Conservation (phyloP, 64 coral and sea anemone genomes). For the Porites australiensis region DNA sequence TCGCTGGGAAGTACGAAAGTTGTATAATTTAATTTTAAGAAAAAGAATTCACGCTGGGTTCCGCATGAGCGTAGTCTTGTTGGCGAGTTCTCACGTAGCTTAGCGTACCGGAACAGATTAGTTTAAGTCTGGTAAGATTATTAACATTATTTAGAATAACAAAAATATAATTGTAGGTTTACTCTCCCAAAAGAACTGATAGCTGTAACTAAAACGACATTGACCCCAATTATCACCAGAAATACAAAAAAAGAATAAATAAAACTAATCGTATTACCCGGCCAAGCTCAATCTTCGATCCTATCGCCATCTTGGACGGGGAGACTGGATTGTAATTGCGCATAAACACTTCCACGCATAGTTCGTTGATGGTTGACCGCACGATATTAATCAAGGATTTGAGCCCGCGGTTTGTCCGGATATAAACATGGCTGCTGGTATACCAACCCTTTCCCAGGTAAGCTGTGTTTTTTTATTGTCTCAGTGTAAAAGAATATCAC, state of each 20-base stretch:
- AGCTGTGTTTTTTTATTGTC: background rate
- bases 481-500: background rate
- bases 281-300: slow-evolving; percentile 87
- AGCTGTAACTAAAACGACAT: background rate
- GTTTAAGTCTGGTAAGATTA: too few species aligned
- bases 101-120: too few species aligned
- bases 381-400: background rate
- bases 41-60: too few species aligned
- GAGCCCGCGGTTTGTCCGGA: slow-evolving; percentile 49
- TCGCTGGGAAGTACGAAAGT: too few species aligned
- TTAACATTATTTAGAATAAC: too few species aligned
- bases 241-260: background rate
- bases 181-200: background rate
- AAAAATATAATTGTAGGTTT: too few species aligned
- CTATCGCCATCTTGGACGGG: slow-evolving; percentile 79
- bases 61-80: too few species aligned
- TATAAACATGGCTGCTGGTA: slow-evolving; percentile 70
- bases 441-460: slow-evolving; percentile 69
- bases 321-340: slow-evolving; percentile 10
- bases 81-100: too few species aligned
- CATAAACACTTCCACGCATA: slow-evolving; percentile 34
- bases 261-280: slow-evolving; percentile 53
- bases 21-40: too few species aligned
- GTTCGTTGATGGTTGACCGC: background rate
- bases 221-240: background rate